Evolutionary conservation across 2,113 vertebrate genomes (phyloP).

Genomic region (Oreotrochilus melanogaster): DNA sequence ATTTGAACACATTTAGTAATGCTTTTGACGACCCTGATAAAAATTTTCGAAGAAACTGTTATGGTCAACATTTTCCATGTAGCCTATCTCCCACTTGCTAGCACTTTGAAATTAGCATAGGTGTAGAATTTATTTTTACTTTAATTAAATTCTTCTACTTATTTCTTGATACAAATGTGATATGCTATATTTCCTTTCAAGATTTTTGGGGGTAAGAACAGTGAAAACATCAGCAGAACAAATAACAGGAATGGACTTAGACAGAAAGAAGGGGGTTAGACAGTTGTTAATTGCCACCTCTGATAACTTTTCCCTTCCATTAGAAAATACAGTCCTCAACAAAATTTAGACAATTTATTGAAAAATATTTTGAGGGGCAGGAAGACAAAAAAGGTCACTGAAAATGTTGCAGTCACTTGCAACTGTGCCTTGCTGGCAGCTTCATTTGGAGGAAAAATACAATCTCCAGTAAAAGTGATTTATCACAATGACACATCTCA

Average conservation of each 20-base stretch:
- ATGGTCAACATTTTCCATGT: background rate
- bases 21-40: background rate
- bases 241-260: background rate
- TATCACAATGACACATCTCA: slow-evolving; percentile 37
- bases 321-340: background rate
- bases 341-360: background rate
- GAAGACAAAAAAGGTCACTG: background rate
- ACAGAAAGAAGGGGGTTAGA: background rate
- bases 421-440: slow-evolving; percentile 29
- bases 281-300: background rate
- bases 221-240: background rate
- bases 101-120: background rate
- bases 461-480: slow-evolving; percentile 26
- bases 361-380: background rate
- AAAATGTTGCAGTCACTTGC: background rate
- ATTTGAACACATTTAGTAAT: background rate
- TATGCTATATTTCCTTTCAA: background rate
- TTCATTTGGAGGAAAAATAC: slow-evolving; percentile 52
- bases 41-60: background rate
- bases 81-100: background rate
- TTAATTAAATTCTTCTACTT: background rate
- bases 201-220: background rate
- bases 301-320: background rate
- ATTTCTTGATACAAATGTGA: background rate
- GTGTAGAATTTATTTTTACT: background rate